These are phyloP conservation scores for Pseudopleuronectes americanus DNA, from an alignment of 2,797 vertebrate species.

Conservation along the genomic window DNA sequence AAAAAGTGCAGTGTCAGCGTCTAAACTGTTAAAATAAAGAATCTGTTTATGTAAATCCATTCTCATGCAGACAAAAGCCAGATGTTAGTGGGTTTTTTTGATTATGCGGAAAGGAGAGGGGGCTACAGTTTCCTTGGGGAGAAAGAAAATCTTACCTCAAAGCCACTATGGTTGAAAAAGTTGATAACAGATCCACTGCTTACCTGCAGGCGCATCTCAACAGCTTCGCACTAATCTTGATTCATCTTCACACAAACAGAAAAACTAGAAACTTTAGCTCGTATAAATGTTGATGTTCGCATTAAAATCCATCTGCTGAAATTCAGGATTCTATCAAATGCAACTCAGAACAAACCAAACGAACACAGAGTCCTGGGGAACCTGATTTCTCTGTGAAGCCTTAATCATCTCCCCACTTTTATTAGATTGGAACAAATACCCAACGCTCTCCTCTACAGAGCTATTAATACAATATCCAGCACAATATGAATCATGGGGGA, in stretches of 20 bases:
- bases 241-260: slow-evolving; percentile 13
- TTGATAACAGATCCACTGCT: not conserved
- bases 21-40: too few species aligned
- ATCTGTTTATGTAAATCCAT: too few species aligned
- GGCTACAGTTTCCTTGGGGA: not conserved
- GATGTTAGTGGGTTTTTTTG: too few species aligned
- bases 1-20: too few species aligned
- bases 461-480: slow-evolving; percentile 5
- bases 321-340: not conserved
- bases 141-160: not conserved
- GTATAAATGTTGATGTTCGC: not conserved
- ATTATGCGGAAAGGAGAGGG: too few species aligned
- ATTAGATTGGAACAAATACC: slow-evolving; percentile 5
- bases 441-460: not conserved
- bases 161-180: not conserved
- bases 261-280: slow-evolving; percentile 11
- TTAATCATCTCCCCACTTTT: not conserved
- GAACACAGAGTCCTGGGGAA: not conserved
- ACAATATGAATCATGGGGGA: slow-evolving; percentile 4
- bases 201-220: not conserved
- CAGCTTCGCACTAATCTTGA: not conserved
- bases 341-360: not conserved
- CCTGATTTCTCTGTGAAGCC: not conserved
- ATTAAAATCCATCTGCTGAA: slow-evolving; percentile 8
- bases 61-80: too few species aligned